These are phyloP conservation scores for Philopotamus ludificatus DNA, from an alignment of 1,140 invertebrate genomes.

Conservation along the genomic window DNA sequence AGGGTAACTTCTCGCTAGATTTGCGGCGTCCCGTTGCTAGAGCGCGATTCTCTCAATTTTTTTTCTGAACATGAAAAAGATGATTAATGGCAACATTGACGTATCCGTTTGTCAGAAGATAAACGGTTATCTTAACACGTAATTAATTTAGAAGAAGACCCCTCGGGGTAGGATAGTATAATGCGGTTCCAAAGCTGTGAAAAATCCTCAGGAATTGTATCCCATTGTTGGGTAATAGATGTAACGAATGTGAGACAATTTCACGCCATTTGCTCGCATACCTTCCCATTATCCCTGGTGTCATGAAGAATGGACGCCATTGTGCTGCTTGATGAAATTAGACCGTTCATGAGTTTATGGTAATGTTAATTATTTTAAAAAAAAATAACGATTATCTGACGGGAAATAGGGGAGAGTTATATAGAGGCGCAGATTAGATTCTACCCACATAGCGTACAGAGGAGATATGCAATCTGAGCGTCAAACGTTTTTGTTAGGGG, in stretches of 20 bases:
- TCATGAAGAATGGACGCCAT: no score
- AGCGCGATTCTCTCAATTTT: background rate
- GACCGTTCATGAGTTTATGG: no score
- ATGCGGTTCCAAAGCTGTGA: conserved; percentile 8
- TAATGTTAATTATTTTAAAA: no score
- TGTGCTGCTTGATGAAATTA: no score
- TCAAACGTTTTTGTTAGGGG: no score
- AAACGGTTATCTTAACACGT: conserved; percentile 18
- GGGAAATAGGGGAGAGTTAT: no score
- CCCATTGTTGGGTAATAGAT: conserved; percentile 18
- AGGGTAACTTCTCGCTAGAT: no score
- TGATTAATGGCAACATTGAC: conserved; percentile 16
- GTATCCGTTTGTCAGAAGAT: conserved; percentile 13
- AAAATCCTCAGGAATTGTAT: conserved; percentile 18
- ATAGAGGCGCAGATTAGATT: no score
- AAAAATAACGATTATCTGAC: no score
- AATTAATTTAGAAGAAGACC: conserved; percentile 20
- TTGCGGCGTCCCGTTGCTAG: background rate
- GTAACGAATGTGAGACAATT: conserved; percentile 23
- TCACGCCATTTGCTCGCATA: conserved; percentile 10
- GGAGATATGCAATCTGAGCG: no score
- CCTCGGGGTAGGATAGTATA: conserved; percentile 7
- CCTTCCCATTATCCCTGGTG: background rate
- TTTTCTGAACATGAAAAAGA: background rate
- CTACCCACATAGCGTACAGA: no score